Conservation (phyloP, 2,797 vertebrate genomes). For the Acanthornis magna region DNA sequence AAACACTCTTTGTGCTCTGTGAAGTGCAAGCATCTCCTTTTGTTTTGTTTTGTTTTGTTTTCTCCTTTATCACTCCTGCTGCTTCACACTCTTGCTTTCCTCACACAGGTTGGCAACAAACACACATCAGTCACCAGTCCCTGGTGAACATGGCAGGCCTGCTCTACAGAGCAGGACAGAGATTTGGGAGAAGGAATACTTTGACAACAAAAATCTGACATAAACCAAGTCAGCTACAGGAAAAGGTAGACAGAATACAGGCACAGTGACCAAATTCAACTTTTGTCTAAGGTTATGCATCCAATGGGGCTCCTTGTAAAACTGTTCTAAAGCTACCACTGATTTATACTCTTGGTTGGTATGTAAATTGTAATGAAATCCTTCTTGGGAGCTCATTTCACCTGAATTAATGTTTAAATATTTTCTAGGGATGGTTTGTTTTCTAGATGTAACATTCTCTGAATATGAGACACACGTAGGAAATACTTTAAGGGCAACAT, state of each 20-base stretch:
- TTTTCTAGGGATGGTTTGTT: neutral
- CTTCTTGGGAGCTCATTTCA: neutral
- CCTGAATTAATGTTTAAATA: neutral
- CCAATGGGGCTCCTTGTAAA: neutral
- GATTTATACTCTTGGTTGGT: neutral
- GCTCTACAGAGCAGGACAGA: neutral
- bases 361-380: neutral
- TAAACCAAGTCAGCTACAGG: neutral
- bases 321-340: neutral
- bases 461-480: neutral
- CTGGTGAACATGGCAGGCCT: neutral
- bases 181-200: neutral
- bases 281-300: neutral
- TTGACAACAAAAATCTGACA: neutral
- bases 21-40: neutral
- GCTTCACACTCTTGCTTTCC: neutral
- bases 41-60: neutral
- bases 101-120: neutral
- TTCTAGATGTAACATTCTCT: neutral
- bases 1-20: neutral
- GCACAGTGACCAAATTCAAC: neutral
- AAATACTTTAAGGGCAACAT: neutral
- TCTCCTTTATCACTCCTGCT: neutral
- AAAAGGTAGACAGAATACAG: neutral
- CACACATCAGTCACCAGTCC: neutral